phyloP scores from a whole-genome alignment of 2,797 vertebrate species.

The Stomatorhinus walkeri region DNA sequence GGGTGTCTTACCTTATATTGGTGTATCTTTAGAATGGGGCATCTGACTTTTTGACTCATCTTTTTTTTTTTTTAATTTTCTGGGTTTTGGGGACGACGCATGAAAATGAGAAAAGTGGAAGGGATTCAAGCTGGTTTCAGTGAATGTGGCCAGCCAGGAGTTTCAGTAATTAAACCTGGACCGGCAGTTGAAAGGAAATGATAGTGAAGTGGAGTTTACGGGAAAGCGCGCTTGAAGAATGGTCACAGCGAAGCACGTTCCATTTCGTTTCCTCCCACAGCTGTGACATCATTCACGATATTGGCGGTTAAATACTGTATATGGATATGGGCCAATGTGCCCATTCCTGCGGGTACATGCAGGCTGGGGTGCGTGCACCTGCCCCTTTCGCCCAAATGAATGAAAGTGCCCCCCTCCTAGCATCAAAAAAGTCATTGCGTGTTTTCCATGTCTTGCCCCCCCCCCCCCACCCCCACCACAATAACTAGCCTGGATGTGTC shows the following conservation, averaged over 20 bases:
- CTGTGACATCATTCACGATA: neutral
- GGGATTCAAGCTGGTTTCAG: neutral
- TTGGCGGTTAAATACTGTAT: neutral
- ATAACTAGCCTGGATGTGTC: neutral
- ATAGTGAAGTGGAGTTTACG: neutral
- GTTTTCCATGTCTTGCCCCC: neutral
- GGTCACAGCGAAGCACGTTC: neutral
- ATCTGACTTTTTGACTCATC: neutral
- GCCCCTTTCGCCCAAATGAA: neutral
- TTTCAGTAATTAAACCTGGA: neutral
- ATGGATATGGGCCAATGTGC: neutral
- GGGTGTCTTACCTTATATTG: neutral
- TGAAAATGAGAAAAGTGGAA: neutral
- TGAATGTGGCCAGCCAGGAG: neutral
- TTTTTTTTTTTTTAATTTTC: neutral
- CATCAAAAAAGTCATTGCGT: neutral
- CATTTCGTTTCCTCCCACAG: neutral
- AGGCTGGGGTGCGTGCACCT: neutral
- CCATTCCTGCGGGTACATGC: neutral
- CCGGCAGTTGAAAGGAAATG: conserved; percentile 2
- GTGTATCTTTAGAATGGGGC: neutral
- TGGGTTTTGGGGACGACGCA: neutral
- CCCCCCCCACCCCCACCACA: neutral
- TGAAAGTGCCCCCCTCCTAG: neutral
- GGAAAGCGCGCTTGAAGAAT: neutral